Evolutionary conservation across 1,140 invertebrate species (phyloP), one percentile per base, ranked within the genome.

Genomic region (Ganaspis sp.): DNA sequence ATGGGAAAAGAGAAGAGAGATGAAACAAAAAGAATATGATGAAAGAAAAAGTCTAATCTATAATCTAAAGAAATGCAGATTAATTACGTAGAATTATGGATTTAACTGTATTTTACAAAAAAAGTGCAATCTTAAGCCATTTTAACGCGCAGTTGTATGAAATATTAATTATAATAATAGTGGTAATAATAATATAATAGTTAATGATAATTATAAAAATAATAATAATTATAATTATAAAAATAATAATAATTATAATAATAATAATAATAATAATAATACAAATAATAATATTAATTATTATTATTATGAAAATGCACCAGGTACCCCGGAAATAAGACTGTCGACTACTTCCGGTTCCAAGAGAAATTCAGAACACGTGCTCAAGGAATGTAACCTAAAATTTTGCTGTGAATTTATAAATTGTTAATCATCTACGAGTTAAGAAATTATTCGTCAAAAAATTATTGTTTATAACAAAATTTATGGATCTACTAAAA

Each of bases 111-210:
- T 89, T 90, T 90, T 89, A 90, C 84, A 88, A 49, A 49, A 88
- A 87, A 89, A 90, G 87, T 89, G 87, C 88, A 89, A 88, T 86
- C 86, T 88, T 88, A 88, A 87, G 82, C 74, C 84, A 86, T 85
- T 84, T 81, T 83, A 84, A 83, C 81, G 45, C 19, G 81, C 84
- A 83, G 81, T 84, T 79, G 78, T 81, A 82, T 73, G 78, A 75
- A 75, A 53, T 45, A 81, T 17, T 75, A 72, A 5, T 15, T 15
- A 45, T 9, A 45, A n/a, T 4, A 45, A 45, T 15, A 45, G 15
- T 9, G 0, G 11, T n/a, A 45, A 15, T 45, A n/a, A n/a, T n/a
- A n/a, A n/a, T n/a, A 34, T 3, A 34, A 34, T 3, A 34, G 6
- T n/a, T 3, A 34, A 34, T 3, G 2, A 34, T 3, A 34, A 34